phyloP scores from a whole-genome alignment of 1,140 invertebrate genomes.

The Riptortus pedestris region DNA sequence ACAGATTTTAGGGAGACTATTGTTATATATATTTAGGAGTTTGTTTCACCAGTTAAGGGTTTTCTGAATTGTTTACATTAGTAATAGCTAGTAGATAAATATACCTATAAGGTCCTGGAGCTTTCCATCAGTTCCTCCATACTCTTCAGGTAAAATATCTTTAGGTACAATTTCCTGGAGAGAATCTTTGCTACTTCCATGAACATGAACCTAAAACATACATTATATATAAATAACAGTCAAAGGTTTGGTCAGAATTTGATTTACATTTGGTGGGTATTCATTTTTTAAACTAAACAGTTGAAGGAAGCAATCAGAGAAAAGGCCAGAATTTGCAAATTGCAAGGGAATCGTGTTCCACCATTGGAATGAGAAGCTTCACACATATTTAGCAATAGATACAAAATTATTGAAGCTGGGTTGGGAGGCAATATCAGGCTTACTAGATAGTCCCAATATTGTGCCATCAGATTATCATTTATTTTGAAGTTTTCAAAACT shows the following conservation, averaged over 20 bases:
- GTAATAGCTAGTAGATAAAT: too few relatives aligned
- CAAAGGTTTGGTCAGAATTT: not conserved
- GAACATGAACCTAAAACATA: slow-evolving; percentile 39
- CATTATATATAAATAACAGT: not conserved
- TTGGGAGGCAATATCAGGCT: not conserved
- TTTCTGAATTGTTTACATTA: too few relatives aligned
- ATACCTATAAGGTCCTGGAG: slow-evolving; percentile 43
- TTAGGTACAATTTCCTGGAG: slow-evolving; percentile 40
- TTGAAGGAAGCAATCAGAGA: not conserved
- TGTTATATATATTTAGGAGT: too few relatives aligned
- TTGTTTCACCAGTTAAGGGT: too few relatives aligned
- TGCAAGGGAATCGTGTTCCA: not conserved
- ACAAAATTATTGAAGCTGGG: not conserved
- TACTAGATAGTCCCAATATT: not conserved
- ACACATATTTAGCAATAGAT: not conserved
- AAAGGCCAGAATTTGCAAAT: too few relatives aligned
- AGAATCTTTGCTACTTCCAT: slow-evolving; percentile 34
- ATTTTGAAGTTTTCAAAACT: not conserved
- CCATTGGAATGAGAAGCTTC: not conserved
- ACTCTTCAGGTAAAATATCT: slow-evolving; percentile 46
- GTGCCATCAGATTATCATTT: not conserved
- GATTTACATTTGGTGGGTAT: not conserved
- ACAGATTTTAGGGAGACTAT: too few relatives aligned
- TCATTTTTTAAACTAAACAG: not conserved
- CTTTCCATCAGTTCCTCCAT: slow-evolving; percentile 44